Base-by-base conservation (phyloP, 2,113 vertebrate genomes). In the Carollia perspicillata region DNA sequence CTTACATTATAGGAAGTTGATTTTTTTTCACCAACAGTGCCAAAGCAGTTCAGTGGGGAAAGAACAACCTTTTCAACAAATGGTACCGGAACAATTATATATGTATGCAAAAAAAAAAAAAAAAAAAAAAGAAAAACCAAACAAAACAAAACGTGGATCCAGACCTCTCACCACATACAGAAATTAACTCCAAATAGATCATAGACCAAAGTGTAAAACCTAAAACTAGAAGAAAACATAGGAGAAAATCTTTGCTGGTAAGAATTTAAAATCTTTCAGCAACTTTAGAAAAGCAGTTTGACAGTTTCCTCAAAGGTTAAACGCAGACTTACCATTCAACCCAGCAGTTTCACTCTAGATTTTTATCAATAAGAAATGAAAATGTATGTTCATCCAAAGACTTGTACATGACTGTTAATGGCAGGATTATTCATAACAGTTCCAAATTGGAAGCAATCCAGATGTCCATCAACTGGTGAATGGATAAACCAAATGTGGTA, bases 201-300 rank as follows among this genome's bases (percentile, higher is more conserved):
- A 63, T 42, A 88, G 66, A 40, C 22, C 74, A 63, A 87, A 93
- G n/a, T 80, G 42, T 88, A 88, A 88, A 74, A 53, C 37, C 35
- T 10, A 93, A 84, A 93, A 75, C 28, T 44, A 81, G 51, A 84
- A 51, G 42, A 89, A 81, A 87, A 85, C 7, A 63, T 71, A 71
- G 33, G 40, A 69, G 53, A 75, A 96, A 88, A 80, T 93, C 13
- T 81, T 74, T 91, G n/a, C 35, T 86, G 53, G 4, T 53, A 87
- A 75, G 33, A 49, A 71, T 71, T 35, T 75, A 55, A 66, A 89
- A 89, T 68, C 55, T 89, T 75, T 81, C 20, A 88, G 68, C n/a
- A n/a, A 69, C n/a, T 92, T 83, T 89, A 69, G 71, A 69, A 84
- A 58, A 93, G 75, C 33, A 58, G 75, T 68, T 88, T 81, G 47